Evolutionary conservation across 1,140 invertebrate genomes (phyloP).

Genomic region (Anagrus nilaparvatae): DNA sequence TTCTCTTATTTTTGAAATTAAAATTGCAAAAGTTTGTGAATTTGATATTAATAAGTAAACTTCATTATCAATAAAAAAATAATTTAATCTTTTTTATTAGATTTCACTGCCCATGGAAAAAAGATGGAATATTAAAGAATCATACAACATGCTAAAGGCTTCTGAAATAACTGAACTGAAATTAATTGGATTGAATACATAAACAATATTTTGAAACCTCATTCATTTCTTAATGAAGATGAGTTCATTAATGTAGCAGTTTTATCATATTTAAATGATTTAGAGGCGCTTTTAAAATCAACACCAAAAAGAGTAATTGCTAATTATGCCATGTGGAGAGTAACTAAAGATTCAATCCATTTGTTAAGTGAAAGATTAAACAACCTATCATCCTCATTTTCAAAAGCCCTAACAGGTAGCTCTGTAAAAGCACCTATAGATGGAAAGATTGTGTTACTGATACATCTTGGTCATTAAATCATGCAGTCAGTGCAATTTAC

Average conservation of each 20-base stretch:
- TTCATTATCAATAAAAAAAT: too few species aligned
- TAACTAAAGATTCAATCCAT: constrained; percentile 60
- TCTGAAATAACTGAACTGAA: constrained; percentile 57
- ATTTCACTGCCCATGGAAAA: constrained; percentile 84
- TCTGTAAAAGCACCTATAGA: too few species aligned
- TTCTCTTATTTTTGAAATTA: constrained; percentile 86
- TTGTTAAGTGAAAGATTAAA: too few species aligned
- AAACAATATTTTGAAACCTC: constrained; percentile 57
- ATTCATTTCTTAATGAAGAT: constrained; percentile 49
- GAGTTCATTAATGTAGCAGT: constrained; percentile 75
- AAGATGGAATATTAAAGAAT: constrained; percentile 76
- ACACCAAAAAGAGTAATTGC: constrained; percentile 54
- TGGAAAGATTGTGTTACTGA: constrained; percentile 78
- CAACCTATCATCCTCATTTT: too few species aligned
- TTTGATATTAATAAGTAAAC: too few species aligned
- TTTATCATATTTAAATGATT: constrained; percentile 60
- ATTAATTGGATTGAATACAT: constrained; percentile 76
- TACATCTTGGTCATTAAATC: constrained; percentile 75
- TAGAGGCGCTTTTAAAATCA: constrained; percentile 48
- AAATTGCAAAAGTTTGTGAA: too few species aligned
- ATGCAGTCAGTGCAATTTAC: constrained; percentile 75
- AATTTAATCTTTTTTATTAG: too few species aligned
- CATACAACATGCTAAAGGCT: constrained; percentile 86
- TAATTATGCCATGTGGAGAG: constrained; percentile 60
- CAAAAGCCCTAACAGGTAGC: too few species aligned